Percentiles rank a stretch among this genome's conserved stretches.
Conservation (phyloP, 2,113 vertebrate genomes). For the Eurypyga helias region DNA sequence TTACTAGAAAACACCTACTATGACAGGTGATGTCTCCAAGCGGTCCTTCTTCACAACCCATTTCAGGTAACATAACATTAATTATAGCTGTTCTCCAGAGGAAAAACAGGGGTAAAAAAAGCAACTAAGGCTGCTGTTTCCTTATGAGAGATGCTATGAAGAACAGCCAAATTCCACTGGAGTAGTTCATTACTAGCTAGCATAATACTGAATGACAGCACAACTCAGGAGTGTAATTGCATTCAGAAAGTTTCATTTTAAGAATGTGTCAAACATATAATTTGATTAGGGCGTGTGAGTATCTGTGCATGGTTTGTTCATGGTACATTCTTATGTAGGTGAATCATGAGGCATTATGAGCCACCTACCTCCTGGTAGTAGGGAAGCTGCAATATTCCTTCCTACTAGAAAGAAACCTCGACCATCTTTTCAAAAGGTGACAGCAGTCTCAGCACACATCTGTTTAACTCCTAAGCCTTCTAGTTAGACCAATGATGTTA, state of each 20-base stretch:
- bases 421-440: background rate
- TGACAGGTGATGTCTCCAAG: background rate
- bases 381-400: background rate
- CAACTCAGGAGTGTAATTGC: background rate
- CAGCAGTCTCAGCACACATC: background rate
- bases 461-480: background rate
- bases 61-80: background rate
- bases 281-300: slow-evolving; percentile 25
- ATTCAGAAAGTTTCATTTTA: slow-evolving; percentile 42
- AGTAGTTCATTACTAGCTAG: background rate
- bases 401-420: background rate
- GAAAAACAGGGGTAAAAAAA: background rate
- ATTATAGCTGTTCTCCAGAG: background rate
- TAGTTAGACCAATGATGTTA: background rate
- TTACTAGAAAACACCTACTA: background rate
- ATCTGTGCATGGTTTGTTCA: background rate
- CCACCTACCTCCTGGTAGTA: background rate
- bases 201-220: slow-evolving; percentile 39
- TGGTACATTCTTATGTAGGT: background rate
- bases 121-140: background rate
- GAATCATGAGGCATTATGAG: slow-evolving; percentile 1
- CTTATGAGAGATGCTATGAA: background rate
- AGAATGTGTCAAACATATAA: slow-evolving; percentile 50
- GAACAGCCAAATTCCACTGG: background rate
- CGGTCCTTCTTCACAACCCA: background rate